phyloP scores from a whole-genome alignment of 2,888 invertebrate genomes.

The Amblyjoppa fuscipennis region DNA sequence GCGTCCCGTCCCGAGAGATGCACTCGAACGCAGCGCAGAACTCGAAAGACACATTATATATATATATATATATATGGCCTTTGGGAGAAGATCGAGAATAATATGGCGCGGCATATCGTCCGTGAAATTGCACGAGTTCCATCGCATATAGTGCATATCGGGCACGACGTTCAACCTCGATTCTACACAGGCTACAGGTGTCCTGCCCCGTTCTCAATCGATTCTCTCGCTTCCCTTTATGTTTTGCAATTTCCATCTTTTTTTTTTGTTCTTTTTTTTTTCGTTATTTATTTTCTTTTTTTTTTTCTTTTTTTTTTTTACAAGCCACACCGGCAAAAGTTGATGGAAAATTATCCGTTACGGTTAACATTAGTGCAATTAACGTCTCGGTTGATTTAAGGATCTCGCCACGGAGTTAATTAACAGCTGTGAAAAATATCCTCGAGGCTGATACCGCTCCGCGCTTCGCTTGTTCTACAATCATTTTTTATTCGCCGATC shows the following conservation, averaged over 20 bases:
- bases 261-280: background rate
- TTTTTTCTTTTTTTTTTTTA: background rate
- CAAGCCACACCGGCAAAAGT: background rate
- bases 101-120: conserved; percentile 56
- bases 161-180: conserved; percentile 34
- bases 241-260: background rate
- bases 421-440: background rate
- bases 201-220: conserved; percentile 12
- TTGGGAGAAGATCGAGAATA: conserved; percentile 52
- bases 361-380: background rate
- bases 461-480: background rate
- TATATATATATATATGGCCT: conserved; percentile 7
- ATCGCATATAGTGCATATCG: conserved; percentile 50
- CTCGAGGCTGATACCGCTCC: background rate
- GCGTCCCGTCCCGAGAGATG: conserved; percentile 62
- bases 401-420: background rate
- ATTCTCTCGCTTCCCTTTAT: conserved; percentile 11
- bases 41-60: background rate
- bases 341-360: background rate
- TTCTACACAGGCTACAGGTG: conserved; percentile 49
- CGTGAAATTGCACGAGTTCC: conserved; percentile 64
- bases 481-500: background rate
- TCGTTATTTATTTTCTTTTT: background rate
- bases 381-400: background rate
- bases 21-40: conserved; percentile 51